Conservation (phyloP, 2,113 vertebrate genomes). For the crab-eating macaque (Macaca fascicularis) region DNA sequence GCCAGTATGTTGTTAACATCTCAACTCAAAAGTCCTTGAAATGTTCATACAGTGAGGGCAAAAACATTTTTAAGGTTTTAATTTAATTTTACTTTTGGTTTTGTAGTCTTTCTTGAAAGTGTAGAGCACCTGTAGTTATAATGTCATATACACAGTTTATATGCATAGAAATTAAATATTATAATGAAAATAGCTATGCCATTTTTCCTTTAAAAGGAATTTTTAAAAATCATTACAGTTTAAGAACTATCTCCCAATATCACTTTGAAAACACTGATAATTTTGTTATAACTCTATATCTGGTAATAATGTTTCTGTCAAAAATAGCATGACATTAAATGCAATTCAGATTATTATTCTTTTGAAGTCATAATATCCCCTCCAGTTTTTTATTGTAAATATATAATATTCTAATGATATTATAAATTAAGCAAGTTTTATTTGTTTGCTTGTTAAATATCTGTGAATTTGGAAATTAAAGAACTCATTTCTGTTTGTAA, state of each 20-base stretch:
- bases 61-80: not conserved
- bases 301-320: not conserved
- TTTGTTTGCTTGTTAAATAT: not conserved
- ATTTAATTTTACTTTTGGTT: not conserved
- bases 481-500: conserved; percentile 4
- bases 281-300: not conserved
- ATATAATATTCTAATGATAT: not conserved
- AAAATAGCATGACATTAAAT: not conserved
- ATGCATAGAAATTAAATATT: not conserved
- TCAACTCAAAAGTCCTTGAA: not conserved
- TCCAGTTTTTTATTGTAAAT: not conserved
- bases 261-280: not conserved
- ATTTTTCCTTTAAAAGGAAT: not conserved
- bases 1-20: not conserved
- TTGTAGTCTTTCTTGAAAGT: not conserved
- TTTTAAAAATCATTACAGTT: not conserved
- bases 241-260: not conserved
- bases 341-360: not conserved
- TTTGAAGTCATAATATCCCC: not conserved
- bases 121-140: not conserved
- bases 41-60: not conserved
- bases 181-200: not conserved
- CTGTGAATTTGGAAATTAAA: not conserved
- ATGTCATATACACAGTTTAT: not conserved
- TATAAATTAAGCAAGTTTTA: not conserved